Conservation (phyloP, 1,140 invertebrate genomes). For the Lysiphlebus fabarum region DNA sequence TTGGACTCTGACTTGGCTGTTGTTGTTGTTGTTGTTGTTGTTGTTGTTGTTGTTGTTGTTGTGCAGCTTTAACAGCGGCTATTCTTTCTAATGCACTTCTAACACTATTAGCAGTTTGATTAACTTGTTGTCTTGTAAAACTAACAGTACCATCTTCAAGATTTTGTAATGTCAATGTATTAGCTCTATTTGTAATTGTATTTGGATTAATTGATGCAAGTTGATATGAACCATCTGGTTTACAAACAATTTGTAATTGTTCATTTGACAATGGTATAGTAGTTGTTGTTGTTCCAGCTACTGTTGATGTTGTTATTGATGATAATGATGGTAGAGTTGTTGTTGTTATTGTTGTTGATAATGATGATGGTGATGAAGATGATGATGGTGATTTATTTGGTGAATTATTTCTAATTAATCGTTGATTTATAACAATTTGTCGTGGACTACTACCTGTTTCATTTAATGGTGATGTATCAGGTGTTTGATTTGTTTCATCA, state of each 20-base stretch:
- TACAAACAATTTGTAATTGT: constrained; percentile 47
- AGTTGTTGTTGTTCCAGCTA: constrained; percentile 12
- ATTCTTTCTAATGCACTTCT: constrained; percentile 40
- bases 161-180: constrained; percentile 43
- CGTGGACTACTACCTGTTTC: constrained; percentile 29
- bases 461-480: constrained; percentile 41
- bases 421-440: constrained; percentile 29
- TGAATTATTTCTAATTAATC: constrained; percentile 39
- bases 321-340: constrained; percentile 15
- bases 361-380: constrained; percentile 4
- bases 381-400: constrained; percentile 46
- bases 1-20: constrained; percentile 52
- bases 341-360: neutral
- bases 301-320: constrained; percentile 25
- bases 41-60: constrained; percentile 16
- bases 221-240: constrained; percentile 48
- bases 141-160: constrained; percentile 37
- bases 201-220: constrained; percentile 41
- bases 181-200: constrained; percentile 36
- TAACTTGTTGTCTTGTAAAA: constrained; percentile 34
- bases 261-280: constrained; percentile 38
- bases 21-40: constrained; percentile 16
- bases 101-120: constrained; percentile 23
- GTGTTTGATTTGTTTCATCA: constrained; percentile 48
- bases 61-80: constrained; percentile 31